Conservation (phyloP, 2,797 vertebrate genomes). For the Poecilia picta region DNA sequence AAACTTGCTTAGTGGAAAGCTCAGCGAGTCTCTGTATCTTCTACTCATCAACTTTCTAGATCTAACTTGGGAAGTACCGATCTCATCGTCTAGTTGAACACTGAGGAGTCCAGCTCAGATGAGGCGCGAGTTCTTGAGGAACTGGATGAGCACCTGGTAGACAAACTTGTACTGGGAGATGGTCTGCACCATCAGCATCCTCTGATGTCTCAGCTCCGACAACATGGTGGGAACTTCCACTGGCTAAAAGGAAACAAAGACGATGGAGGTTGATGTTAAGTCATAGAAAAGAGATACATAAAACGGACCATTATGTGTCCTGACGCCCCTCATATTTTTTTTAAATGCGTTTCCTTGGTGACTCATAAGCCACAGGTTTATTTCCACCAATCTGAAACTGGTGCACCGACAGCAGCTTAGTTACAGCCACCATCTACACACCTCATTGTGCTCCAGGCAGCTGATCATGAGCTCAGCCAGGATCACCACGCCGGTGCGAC, state of each 20-base stretch:
- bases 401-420: background rate
- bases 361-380: background rate
- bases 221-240: conserved; percentile 94
- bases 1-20: conserved; percentile 26
- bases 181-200: conserved; percentile 98
- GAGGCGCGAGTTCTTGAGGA: conserved; percentile 95
- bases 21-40: conserved; percentile 27
- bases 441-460: conserved; percentile 96
- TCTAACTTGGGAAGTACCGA: conserved; percentile 34
- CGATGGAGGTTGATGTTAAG: accelerated
- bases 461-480: conserved; percentile 96
- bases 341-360: background rate
- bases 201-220: conserved; percentile 89
- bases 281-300: background rate
- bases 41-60: conserved; percentile 7
- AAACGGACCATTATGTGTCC: background rate
- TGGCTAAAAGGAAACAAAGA: conserved; percentile 75
- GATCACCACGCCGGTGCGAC: conserved; percentile 94
- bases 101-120: conserved; percentile 79
- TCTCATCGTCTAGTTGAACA: conserved; percentile 2
- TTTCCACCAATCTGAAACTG: background rate
- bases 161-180: conserved; percentile 96
- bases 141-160: conserved; percentile 96
- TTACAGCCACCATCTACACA: conserved; percentile 56
- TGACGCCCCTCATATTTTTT: background rate